Evolutionary conservation across 2,113 vertebrate genomes (phyloP), one percentile per base, ranked within the genome.

Genomic region (Microtus montanus): DNA sequence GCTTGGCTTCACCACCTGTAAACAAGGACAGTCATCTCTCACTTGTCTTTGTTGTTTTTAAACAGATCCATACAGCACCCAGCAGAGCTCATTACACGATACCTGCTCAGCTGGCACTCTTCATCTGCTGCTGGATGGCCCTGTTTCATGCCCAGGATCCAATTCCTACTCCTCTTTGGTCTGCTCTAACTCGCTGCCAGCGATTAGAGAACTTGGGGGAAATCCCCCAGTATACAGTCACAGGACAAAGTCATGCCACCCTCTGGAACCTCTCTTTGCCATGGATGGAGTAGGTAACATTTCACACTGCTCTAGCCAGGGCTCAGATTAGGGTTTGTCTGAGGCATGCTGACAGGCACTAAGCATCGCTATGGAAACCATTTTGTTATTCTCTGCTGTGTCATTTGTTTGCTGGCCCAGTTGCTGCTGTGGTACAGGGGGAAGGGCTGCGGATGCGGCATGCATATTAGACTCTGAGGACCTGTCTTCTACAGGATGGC

Each of bases 351-450:
- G 41, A 94, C 54, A 89, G 90, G 79, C 93, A 58, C 75, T 92
- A 58, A 87, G 93, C 87, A 92, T 91, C 82, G 74, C 92, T 83
- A 95, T 94, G 92, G 96, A 96, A 96, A 96, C 95, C 5, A 1
- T 38, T 90, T 75, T 94, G 95, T 84, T 96, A 87, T 49, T 95
- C 93, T 92, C 71, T 58, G 93, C 49, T 80, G 87, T 87, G 92
- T 87, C 92, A 74, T 88, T 70, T 91, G 92, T 84, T 96, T 97
- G 54, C 95, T 95, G 96, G 95, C 70, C 92, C 41, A 35, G 90
- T 54, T 73, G 79, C 73, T 80, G 70, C 54, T 78, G 66, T 63
- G n/a, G 80, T 68, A 22, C 2, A 17, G 66, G 78, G 90, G 86
- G 87, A 66, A 90, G 73, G 73, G 88, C 87, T 49, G 82, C 8